Evolutionary conservation across 2,113 vertebrate genomes (phyloP), one percentile per base, ranked within the genome.

Genomic region (Malaclemys terrapin): DNA sequence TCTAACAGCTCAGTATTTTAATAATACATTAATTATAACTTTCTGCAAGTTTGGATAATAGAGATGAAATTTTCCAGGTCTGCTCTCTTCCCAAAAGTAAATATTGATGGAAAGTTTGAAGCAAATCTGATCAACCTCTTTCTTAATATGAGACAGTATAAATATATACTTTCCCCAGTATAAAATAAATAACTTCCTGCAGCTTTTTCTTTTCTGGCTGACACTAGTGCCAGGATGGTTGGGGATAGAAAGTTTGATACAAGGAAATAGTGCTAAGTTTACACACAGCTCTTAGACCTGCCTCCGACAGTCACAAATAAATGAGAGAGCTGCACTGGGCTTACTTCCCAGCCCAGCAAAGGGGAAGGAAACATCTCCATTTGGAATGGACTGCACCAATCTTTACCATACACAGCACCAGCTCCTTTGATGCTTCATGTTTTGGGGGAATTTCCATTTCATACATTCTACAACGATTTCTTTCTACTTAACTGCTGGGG

Each of bases 11-110:
- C 29, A 69, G 8, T 69, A 20, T 38, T 20, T 69, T 38, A 69
- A 69, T 69, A n/a, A 69, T 69, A 35, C 62, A 19, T 35, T 65
- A 35, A 65, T 89, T 85, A 65, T 87, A 82, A 95, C 94, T 91
- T 96, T 93, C 90, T 91, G 22, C 38, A 86, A 53, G 62, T 96
- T 95, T 91, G 93, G 89, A n/a, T 85, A 88, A 83, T 88, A 65
- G 84, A 92, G 83, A 91, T 85, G 75, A 89, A 79, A 8, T 42
- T 93, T 89, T 82, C 31, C 42, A 27, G 42, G 75, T 78, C 25
- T 84, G 2, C 1, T 81, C 75, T 85, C 75, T 82, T 42, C 24
- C 24, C 42, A 59, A 83, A 52, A 78, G 17, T 56, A 82, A 89
- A 83, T 94, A 92, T 94, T 65, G 88, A 59, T 35, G 84, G 31